Percentiles rank a stretch among this genome's conserved stretches.
Conservation (phyloP, 2,888 invertebrate species). For the Enchytraeus crypticus region DNA sequence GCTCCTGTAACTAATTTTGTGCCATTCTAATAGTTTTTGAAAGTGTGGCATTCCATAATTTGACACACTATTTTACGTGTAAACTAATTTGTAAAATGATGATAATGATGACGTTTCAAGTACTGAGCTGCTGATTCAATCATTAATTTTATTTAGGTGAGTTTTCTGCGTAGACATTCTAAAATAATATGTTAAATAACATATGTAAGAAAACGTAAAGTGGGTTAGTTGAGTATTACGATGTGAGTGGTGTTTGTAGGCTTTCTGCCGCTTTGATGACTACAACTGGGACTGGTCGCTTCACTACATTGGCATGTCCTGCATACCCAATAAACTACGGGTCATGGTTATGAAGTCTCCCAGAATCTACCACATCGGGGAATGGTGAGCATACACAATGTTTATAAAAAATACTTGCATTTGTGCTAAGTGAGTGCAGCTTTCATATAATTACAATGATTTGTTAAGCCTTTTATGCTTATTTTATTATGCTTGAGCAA, state of each 20-base stretch:
- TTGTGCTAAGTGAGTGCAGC: too few relatives aligned
- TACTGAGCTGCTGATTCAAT: not conserved
- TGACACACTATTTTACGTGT: not conserved
- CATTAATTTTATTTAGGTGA: not conserved
- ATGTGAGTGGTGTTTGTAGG: slow-evolving; percentile 41
- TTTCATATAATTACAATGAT: too few relatives aligned
- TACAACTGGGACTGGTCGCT: slow-evolving; percentile 99
- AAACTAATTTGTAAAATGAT: not conserved
- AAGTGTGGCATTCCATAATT: not conserved
- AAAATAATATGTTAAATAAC: not conserved
- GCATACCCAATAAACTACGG: slow-evolving; percentile 55
- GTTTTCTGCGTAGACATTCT: not conserved
- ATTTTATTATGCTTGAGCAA: too few relatives aligned
- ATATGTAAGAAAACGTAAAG: too few relatives aligned
- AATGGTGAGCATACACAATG: slow-evolving; percentile 61
- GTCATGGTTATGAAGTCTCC: slow-evolving; percentile 86
- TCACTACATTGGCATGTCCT: slow-evolving; percentile 65
- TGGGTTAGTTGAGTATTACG: too few relatives aligned
- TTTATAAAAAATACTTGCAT: too few relatives aligned
- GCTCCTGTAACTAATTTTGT: too few relatives aligned
- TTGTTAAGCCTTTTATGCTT: too few relatives aligned
- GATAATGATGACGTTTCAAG: not conserved
- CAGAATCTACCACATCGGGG: slow-evolving; percentile 93
- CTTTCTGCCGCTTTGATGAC: slow-evolving; percentile 93
- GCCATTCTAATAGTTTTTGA: not conserved